Evolutionary conservation across 2,113 vertebrate species (phyloP).

Genomic region (Jacana jacana): DNA sequence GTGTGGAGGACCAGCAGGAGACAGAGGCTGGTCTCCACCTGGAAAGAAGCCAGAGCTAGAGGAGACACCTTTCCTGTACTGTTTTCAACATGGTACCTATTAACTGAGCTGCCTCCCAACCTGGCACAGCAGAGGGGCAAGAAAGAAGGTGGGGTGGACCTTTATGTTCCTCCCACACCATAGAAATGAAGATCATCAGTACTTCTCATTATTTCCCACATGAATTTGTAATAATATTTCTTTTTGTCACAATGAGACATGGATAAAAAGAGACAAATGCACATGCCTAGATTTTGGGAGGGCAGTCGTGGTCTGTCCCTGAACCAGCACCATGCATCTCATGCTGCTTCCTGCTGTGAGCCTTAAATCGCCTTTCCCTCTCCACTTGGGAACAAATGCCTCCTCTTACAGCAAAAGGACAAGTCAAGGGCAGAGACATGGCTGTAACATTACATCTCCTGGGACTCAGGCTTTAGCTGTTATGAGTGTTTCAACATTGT

Average conservation of each 20-base stretch:
- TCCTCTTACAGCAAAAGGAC: not conserved
- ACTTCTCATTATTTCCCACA: not conserved
- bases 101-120: not conserved
- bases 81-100: not conserved
- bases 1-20: fast-evolving
- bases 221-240: not conserved
- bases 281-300: not conserved
- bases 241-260: not conserved
- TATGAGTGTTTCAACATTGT: slow-evolving; percentile 32
- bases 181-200: fast-evolving
- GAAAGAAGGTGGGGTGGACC: not conserved
- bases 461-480: not conserved
- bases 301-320: not conserved
- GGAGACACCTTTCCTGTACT: not conserved
- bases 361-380: not conserved
- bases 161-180: not conserved
- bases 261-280: not conserved
- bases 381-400: not conserved
- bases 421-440: not conserved
- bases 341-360: not conserved
- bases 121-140: not conserved
- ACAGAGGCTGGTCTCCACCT: not conserved
- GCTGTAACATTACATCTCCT: not conserved
- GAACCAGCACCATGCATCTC: not conserved
- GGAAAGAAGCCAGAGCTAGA: not conserved